Percentiles rank a stretch among this genome's conserved stretches.
Evolutionary conservation across 2,113 vertebrate species (phyloP).

Genomic region (Columba janthina): DNA sequence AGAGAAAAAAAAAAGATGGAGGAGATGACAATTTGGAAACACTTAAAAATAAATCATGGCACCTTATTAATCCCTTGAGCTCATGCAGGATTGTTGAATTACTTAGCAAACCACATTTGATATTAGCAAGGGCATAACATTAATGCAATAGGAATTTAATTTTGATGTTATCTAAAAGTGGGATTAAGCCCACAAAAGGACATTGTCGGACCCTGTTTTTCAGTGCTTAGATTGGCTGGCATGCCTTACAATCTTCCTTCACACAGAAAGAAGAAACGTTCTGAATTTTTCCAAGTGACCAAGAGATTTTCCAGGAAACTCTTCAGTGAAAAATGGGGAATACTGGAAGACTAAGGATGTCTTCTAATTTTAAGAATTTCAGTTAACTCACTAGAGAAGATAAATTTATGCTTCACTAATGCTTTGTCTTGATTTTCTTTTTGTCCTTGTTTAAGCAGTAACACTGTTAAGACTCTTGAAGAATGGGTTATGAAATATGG

Average conservation of each 20-base stretch:
- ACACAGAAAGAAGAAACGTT: background rate
- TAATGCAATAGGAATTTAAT: conserved; percentile 31
- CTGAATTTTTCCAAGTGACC: background rate
- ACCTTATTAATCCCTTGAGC: conserved; percentile 6
- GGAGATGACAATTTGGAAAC: background rate
- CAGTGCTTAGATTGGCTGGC: background rate
- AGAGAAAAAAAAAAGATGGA: background rate
- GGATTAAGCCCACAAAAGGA: background rate
- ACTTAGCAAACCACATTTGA: background rate
- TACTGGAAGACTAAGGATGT: background rate
- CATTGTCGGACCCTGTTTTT: background rate
- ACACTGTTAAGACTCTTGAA: background rate
- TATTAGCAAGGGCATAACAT: background rate
- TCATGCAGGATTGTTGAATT: background rate
- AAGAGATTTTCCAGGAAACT: background rate
- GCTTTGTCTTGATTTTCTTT: background rate
- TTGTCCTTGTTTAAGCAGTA: background rate
- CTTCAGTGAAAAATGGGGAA: background rate
- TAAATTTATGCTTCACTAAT: background rate
- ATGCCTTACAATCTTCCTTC: background rate
- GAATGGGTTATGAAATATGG: background rate
- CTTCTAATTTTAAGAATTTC: background rate
- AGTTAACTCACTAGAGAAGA: background rate
- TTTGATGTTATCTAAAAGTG: conserved; percentile 6
- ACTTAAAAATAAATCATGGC: conserved; percentile 16